A percentile compares a stretch with the other conserved stretches of the same genome.
Evolutionary conservation across 2,113 vertebrate genomes (phyloP).

Genomic region (Otocyon megalotis): DNA sequence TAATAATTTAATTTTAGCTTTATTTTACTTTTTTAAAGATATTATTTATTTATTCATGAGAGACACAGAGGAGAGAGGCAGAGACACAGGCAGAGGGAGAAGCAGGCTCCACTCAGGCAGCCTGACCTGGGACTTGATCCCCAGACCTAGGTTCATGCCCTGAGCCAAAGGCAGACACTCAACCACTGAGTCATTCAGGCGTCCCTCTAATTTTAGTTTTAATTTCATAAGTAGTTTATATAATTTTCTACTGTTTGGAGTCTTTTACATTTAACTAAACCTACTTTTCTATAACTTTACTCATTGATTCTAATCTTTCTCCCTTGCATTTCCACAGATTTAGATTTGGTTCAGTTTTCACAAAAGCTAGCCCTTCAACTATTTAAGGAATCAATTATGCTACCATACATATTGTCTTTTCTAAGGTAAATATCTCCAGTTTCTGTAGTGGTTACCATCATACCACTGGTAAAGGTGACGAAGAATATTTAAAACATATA

Average conservation of each 20-base stretch:
- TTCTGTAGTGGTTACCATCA: background rate
- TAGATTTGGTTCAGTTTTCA: constrained; percentile 7
- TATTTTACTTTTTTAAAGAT: background rate
- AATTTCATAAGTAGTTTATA: background rate
- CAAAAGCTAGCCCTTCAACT: background rate
- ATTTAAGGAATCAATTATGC: background rate
- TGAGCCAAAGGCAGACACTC: too few species aligned
- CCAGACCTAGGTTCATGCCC: too few species aligned
- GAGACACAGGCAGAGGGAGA: too few species aligned
- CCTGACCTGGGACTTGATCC: too few species aligned
- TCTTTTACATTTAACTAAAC: background rate
- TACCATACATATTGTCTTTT: background rate
- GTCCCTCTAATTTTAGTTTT: background rate
- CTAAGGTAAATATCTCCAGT: background rate
- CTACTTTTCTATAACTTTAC: background rate
- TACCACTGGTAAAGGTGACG: background rate
- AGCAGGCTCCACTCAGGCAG: too few species aligned
- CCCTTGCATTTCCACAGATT: background rate
- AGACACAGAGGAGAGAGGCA: too few species aligned
- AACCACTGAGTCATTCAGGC: too few species aligned
- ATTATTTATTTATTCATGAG: too few species aligned
- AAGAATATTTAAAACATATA: background rate
- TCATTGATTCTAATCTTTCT: background rate
- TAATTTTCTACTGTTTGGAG: background rate
- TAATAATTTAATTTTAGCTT: background rate